Percentiles rank a stretch among this genome's conserved stretches.
Conservation (phyloP, 2,888 invertebrate genomes). For the Taenaris catops region DNA sequence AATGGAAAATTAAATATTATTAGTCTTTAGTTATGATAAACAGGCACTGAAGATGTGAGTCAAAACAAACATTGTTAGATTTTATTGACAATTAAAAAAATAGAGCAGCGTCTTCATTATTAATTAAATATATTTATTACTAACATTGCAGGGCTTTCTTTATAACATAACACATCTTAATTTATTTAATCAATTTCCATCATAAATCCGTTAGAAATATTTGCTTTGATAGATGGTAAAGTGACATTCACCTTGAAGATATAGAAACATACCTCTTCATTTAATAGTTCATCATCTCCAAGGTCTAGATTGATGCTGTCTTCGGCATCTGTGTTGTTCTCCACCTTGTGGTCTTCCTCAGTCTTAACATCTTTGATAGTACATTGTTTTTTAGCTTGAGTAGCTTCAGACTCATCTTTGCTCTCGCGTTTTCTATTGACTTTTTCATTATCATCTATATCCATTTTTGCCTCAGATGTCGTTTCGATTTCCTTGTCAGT, state of each 20-base stretch:
- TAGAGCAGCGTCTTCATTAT: slow-evolving; percentile 28
- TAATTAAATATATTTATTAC: slow-evolving; percentile 27
- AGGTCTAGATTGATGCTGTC: slow-evolving; percentile 90
- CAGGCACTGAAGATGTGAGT: background rate
- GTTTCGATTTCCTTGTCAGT: slow-evolving; percentile 25
- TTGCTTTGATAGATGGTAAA: slow-evolving; percentile 41
- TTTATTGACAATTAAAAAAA: slow-evolving; percentile 40
- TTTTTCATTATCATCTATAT: slow-evolving; percentile 50
- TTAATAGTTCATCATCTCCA: slow-evolving; percentile 89
- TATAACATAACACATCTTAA: background rate
- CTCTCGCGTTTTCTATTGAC: slow-evolving; percentile 53
- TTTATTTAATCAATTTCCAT: slow-evolving; percentile 62
- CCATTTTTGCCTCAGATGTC: slow-evolving; percentile 44
- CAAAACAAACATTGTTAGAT: slow-evolving; percentile 31
- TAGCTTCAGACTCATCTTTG: slow-evolving; percentile 53
- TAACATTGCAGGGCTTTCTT: slow-evolving; percentile 1
- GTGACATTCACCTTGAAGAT: slow-evolving; percentile 64
- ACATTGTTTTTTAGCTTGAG: slow-evolving; percentile 56
- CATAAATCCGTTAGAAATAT: slow-evolving; percentile 48
- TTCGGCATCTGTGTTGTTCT: slow-evolving; percentile 84
- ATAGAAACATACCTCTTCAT: slow-evolving; percentile 85
- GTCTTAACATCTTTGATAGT: slow-evolving; percentile 47
- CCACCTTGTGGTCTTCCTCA: slow-evolving; percentile 61
- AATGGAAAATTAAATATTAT: slow-evolving; percentile 33
- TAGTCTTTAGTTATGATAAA: slow-evolving; percentile 12